Evolutionary conservation across 2,113 vertebrate genomes (phyloP).

Genomic region (Verasper variegatus): DNA sequence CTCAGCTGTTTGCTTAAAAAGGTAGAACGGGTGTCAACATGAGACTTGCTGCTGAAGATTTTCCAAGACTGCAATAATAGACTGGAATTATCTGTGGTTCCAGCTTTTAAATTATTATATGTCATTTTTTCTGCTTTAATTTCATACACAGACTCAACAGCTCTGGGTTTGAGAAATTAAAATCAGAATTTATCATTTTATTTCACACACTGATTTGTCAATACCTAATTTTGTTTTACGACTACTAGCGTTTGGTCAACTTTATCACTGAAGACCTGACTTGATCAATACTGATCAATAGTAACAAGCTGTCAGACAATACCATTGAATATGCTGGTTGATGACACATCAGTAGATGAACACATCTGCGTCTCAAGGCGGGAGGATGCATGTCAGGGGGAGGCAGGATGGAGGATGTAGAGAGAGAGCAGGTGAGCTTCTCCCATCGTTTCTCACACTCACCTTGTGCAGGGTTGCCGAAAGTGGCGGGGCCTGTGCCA

Average conservation of each 20-base stretch:
- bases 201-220: too few relatives aligned
- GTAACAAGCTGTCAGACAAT: neutral
- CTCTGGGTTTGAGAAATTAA: too few relatives aligned
- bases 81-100: too few relatives aligned
- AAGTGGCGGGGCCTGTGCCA: constrained; percentile 88
- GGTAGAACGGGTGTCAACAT: neutral
- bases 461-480: constrained; percentile 93
- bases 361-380: neutral
- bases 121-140: too few relatives aligned
- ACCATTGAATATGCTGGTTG: neutral
- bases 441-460: constrained; percentile 81
- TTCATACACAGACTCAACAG: too few relatives aligned
- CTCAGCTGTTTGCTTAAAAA: neutral
- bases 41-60: neutral
- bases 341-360: constrained; percentile 2
- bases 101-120: too few relatives aligned
- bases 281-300: neutral
- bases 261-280: too few relatives aligned
- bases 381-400: constrained; percentile 11
- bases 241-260: too few relatives aligned
- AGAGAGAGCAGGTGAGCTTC: constrained; percentile 11
- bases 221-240: neutral
- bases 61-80: too few relatives aligned
- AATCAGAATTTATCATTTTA: too few relatives aligned
- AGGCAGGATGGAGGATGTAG: constrained; percentile 10